A percentile compares a stretch with the other conserved stretches of the same genome.
phyloP scores from a whole-genome alignment of 2,113 vertebrate genomes.

The Paramisgurnus dabryanus region DNA sequence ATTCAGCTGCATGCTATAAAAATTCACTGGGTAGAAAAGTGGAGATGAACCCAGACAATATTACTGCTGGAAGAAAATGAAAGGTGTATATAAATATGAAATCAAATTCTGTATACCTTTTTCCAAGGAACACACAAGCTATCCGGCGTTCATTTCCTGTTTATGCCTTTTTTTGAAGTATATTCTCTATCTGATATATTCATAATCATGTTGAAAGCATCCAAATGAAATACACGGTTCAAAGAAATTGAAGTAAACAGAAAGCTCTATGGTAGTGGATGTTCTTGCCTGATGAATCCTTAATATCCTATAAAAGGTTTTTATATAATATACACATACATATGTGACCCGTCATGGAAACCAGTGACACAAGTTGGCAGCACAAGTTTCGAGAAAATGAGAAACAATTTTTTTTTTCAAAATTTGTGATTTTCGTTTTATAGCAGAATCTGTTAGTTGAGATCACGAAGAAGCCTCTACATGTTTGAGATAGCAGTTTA shows the following conservation, averaged over 20 bases:
- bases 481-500: too few species aligned
- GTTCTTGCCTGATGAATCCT: neutral
- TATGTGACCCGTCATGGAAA: too few species aligned
- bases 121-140: neutral
- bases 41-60: slow-evolving; percentile 13
- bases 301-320: neutral
- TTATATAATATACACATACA: neutral
- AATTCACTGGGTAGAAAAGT: neutral
- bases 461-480: too few species aligned
- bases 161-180: slow-evolving; percentile 2
- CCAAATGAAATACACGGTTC: slow-evolving; percentile 8
- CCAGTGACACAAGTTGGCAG: too few species aligned
- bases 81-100: neutral
- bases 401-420: too few species aligned
- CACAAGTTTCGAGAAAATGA: too few species aligned
- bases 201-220: slow-evolving; percentile 30
- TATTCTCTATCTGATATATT: slow-evolving; percentile 11
- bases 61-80: slow-evolving; percentile 26
- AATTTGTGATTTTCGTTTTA: too few species aligned
- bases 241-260: slow-evolving; percentile 1
- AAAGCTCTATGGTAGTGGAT: neutral
- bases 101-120: slow-evolving; percentile 13
- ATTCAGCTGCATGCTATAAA: neutral
- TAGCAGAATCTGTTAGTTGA: too few species aligned
- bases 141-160: slow-evolving; percentile 19